These are phyloP conservation scores for Agelas oroides DNA, from an alignment of 37 sponge, comb jelly and placozoan genomes.

Conservation along the genomic window DNA sequence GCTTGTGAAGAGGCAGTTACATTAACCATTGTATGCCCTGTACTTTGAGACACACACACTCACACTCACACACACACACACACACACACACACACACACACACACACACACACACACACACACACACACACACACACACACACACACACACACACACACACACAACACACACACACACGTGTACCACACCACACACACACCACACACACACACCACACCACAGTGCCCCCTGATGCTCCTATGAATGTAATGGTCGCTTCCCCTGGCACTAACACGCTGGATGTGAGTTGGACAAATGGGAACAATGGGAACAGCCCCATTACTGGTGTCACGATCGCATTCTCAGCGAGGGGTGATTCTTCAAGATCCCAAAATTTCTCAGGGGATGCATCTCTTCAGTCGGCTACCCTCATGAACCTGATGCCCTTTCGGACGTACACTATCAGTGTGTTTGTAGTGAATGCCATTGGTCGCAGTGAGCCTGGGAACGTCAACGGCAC, in stretches of 20 bases:
- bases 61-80: too few species aligned
- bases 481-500: neutral
- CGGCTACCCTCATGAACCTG: neutral
- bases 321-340: neutral
- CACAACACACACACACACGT: too few species aligned
- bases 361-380: too few species aligned
- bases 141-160: too few species aligned
- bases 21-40: too few species aligned
- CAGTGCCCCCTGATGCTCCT: slow-evolving; percentile 47
- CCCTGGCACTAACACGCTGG: neutral
- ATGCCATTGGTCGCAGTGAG: slow-evolving; percentile 8
- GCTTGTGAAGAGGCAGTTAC: too few species aligned
- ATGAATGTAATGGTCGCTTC: neutral
- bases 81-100: too few species aligned
- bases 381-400: too few species aligned
- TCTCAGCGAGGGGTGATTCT: neutral
- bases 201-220: neutral
- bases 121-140: too few species aligned
- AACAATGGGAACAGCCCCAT: slow-evolving; percentile 24
- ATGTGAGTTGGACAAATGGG: slow-evolving; percentile 7
- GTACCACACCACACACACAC: too few species aligned
- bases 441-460: slow-evolving; percentile 19
- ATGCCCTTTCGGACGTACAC: neutral
- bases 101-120: too few species aligned
- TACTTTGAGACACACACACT: too few species aligned